These are phyloP conservation scores for Neogobius melanostomus DNA, from an alignment of 2,113 vertebrate species.

Conservation along the genomic window DNA sequence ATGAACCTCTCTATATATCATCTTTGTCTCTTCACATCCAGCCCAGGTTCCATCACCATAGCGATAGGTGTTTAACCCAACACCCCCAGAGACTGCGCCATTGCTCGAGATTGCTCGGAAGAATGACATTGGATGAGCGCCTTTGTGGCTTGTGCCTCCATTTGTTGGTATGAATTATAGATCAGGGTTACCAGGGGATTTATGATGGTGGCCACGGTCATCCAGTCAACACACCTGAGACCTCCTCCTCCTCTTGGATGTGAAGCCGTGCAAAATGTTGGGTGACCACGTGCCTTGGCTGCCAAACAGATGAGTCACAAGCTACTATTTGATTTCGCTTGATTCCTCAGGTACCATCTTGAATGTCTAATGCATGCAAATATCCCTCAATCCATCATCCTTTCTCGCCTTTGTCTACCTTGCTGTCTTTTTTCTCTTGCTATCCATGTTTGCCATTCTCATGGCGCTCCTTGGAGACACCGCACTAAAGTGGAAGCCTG, in stretches of 20 bases:
- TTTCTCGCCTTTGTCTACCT: constrained; percentile 12
- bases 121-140: constrained; percentile 35
- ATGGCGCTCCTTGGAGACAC: constrained; percentile 27
- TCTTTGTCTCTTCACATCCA: constrained; percentile 68
- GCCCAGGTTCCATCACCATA: constrained; percentile 69
- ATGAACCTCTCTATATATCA: constrained; percentile 70
- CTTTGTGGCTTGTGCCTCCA: constrained; percentile 52
- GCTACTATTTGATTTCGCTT: constrained; percentile 12
- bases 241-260: constrained; percentile 35
- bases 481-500: constrained; percentile 38
- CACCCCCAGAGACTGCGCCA: constrained; percentile 59
- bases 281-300: constrained; percentile 16
- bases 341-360: constrained; percentile 19
- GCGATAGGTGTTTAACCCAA: constrained; percentile 65
- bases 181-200: constrained; percentile 58
- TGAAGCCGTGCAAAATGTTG: constrained; percentile 14
- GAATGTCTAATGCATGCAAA: constrained; percentile 43
- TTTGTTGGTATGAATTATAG: constrained; percentile 72
- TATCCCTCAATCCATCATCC: constrained; percentile 30
- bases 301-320: constrained; percentile 11
- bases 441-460: constrained; percentile 15
- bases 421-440: constrained; percentile 15
- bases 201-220: constrained; percentile 46
- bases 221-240: constrained; percentile 59
- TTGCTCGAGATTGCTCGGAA: constrained; percentile 57